These are phyloP conservation scores for Lanistes nyassanus DNA, from an alignment of 1,140 invertebrate species.

Conservation along the genomic window DNA sequence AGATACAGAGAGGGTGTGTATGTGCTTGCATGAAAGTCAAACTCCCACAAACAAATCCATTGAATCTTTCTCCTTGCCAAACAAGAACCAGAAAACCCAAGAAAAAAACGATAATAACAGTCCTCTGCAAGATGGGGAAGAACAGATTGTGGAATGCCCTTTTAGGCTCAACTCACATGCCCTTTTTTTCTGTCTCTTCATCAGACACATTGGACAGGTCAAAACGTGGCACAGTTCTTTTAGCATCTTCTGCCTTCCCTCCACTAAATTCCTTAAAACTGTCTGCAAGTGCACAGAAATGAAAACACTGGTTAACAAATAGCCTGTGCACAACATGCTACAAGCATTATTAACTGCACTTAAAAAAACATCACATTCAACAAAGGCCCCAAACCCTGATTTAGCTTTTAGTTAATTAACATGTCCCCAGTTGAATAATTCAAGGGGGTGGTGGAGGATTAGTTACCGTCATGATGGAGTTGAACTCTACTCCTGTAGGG, in stretches of 20 bases:
- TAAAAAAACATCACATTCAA: too few relatives aligned
- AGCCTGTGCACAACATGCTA: too few relatives aligned
- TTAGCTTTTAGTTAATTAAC: too few relatives aligned
- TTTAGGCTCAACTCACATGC: conserved; percentile 18
- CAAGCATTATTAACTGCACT: too few relatives aligned
- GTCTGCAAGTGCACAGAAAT: conserved; percentile 31
- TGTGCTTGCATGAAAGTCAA: too few relatives aligned
- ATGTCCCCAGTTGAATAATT: too few relatives aligned
- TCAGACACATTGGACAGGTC: conserved; percentile 44
- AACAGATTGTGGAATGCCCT: neutral
- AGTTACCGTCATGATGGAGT: conserved; percentile 31
- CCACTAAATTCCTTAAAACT: conserved; percentile 42
- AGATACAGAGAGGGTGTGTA: too few relatives aligned
- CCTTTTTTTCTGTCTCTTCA: conserved; percentile 34
- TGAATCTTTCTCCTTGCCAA: neutral
- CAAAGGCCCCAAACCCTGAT: too few relatives aligned
- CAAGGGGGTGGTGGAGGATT: too few relatives aligned
- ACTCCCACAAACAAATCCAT: neutral
- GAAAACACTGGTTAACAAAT: too few relatives aligned
- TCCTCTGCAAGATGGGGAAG: neutral
- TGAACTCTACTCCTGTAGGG: conserved; percentile 41
- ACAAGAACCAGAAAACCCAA: neutral
- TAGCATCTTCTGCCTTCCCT: conserved; percentile 20
- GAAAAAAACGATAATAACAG: neutral
- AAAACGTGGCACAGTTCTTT: conserved; percentile 34